Evolutionary conservation across 2,113 vertebrate genomes (phyloP), one percentile per base, ranked within the genome.

Genomic region (Cyphomyrus plagiostoma): DNA sequence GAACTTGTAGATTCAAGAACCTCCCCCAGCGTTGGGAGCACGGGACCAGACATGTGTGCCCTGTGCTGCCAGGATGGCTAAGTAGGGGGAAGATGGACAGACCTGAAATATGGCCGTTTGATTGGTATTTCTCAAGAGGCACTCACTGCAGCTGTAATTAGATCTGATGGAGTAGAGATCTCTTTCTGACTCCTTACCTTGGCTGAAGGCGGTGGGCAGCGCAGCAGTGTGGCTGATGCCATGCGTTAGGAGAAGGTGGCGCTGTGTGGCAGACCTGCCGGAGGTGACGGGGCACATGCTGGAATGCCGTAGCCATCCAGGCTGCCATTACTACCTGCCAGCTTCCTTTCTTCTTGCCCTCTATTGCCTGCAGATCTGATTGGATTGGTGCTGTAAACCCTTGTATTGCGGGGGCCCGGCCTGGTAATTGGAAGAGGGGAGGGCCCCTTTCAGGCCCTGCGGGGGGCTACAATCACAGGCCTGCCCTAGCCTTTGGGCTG

Each of bases 281-380:
- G 74, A 19, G 50, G 13, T 70, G 91, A 92, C 91, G 89, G 91
- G 93, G 94, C 94, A 92, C 93, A 92, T 92, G 1, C 35, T 46
- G 87, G 95, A 96, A 96, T 96, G 94, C 94, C 95, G 94, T 94
- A 94, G 93, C 95, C 94, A 93, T 95, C 95, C 95, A 95, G 94
- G 94, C 92, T 90, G 92, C 95, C 94, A 96, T 96, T 96, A 96
- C 95, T 96, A 95, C 95, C 96, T 96, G 96, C 94, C 93, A 95
- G 91, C 92, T 92, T 84, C 93, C 94, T 91, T 96, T 96, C 94
- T 95, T 89, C 91, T 90, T 85, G 92, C 70, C 95, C 94, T 96
- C 95, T 96, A 94, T 95, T 95, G 96, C 96, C 96, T 94, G 96
- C 95, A 95, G 96, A 96, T 96, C 93, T 88, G 93, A 95, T 95